Evolutionary conservation across 2,113 vertebrate species (phyloP).

Genomic region (Nyctibius bracteatus): DNA sequence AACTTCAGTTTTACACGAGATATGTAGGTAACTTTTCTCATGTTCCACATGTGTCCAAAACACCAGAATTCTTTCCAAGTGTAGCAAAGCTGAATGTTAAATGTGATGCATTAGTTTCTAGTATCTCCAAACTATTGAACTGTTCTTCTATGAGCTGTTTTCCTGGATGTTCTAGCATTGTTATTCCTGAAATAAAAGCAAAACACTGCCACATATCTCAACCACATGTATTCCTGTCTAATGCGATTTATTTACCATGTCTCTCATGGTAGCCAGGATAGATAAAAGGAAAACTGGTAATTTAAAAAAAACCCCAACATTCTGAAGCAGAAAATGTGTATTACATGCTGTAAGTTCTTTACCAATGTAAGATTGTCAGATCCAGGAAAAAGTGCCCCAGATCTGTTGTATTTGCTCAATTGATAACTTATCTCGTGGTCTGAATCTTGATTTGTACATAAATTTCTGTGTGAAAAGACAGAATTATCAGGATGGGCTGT

Average conservation of each 20-base stretch:
- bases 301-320: not conserved
- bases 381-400: not conserved
- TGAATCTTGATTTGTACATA: not conserved
- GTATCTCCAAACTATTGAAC: constrained; percentile 80
- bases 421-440: not conserved
- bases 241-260: constrained; percentile 28
- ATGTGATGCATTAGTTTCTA: constrained; percentile 66
- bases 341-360: not conserved
- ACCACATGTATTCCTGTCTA: not conserved
- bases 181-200: constrained; percentile 85
- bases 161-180: constrained; percentile 77
- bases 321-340: not conserved
- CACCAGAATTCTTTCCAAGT: not conserved
- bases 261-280: not conserved
- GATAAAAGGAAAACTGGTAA: not conserved
- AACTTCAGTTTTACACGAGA: constrained; percentile 27
- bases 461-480: not conserved
- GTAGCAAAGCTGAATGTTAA: constrained; percentile 15
- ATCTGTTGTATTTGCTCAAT: not conserved
- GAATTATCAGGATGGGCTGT: fast-evolving
- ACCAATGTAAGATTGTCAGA: not conserved
- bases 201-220: constrained; percentile 76
- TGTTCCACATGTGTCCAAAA: not conserved
- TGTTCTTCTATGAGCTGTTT: constrained; percentile 81
- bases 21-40: constrained; percentile 70